A percentile compares a stretch with the other conserved stretches of the same genome.
These are phyloP conservation scores for Chascanopsetta lugubris DNA, from an alignment of 2,113 vertebrate species.

Conservation along the genomic window DNA sequence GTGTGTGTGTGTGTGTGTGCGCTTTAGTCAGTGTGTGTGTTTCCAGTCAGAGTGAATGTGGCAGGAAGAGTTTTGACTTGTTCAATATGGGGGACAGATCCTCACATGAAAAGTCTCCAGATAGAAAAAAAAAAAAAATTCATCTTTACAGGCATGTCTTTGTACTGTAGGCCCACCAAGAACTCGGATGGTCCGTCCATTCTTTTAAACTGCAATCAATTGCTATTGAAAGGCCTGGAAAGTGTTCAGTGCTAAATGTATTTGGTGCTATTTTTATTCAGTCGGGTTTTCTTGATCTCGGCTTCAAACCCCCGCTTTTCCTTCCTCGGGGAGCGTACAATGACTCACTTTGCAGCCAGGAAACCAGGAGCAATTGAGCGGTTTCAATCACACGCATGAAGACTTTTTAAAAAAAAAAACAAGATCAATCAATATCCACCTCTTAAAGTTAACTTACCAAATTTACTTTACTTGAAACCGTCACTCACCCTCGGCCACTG, in stretches of 20 bases:
- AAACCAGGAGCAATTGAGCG: conserved; percentile 59
- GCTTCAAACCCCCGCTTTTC: conserved; percentile 61
- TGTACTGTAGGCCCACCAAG: conserved; percentile 39
- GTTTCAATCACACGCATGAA: conserved; percentile 69
- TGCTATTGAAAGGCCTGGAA: conserved; percentile 56
- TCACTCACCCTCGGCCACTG: conserved; percentile 47
- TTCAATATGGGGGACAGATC: conserved; percentile 12
- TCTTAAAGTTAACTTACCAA: conserved; percentile 65
- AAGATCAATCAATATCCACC: conserved; percentile 68
- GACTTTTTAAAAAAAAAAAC: conserved; percentile 42
- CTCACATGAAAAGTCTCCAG: conserved; percentile 26
- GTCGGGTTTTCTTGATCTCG: conserved; percentile 51
- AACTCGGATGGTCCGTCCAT: conserved; percentile 45
- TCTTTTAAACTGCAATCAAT: conserved; percentile 65
- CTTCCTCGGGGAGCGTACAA: conserved; percentile 50
- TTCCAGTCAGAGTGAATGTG: conserved; percentile 6
- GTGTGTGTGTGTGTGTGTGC: not conserved
- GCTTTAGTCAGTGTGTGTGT: not conserved
- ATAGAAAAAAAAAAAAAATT: conserved; percentile 18
- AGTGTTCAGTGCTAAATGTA: conserved; percentile 54
- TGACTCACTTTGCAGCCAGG: conserved; percentile 56
- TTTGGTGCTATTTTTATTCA: conserved; percentile 66
- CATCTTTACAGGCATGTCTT: conserved; percentile 45
- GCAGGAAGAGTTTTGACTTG: conserved; percentile 13
- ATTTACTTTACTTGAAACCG: conserved; percentile 61